A percentile compares a stretch with the other conserved stretches of the same genome.
Evolutionary conservation across 2,888 invertebrate genomes (phyloP).

Genomic region (Trisateles emortualis): DNA sequence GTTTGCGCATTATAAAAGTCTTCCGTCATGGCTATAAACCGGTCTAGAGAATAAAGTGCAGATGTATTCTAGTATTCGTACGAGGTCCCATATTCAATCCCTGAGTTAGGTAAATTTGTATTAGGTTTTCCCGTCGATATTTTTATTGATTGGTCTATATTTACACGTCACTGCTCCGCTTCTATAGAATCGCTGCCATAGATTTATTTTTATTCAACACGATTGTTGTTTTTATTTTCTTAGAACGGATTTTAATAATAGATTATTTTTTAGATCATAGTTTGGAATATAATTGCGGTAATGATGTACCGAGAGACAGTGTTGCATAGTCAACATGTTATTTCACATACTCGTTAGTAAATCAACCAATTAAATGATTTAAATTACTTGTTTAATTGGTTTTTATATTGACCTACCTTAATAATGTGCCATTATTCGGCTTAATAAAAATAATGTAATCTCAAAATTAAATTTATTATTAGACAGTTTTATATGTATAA

Average conservation of each 20-base stretch:
- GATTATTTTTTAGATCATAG: neutral
- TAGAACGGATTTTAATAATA: neutral
- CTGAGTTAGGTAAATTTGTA: too few relatives aligned
- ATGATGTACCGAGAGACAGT: neutral
- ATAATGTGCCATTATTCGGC: constrained; percentile 42
- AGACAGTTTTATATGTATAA: neutral
- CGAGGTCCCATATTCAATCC: too few relatives aligned
- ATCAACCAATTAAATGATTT: neutral
- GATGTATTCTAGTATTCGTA: too few relatives aligned
- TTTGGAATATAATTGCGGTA: neutral
- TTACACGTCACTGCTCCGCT: neutral
- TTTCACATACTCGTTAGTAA: neutral
- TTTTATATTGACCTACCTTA: neutral
- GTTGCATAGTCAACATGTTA: neutral
- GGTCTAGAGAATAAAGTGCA: too few relatives aligned
- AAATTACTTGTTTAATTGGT: neutral
- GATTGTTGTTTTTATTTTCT: neutral
- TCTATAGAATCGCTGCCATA: neutral
- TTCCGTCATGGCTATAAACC: too few relatives aligned
- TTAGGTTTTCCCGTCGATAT: too few relatives aligned
- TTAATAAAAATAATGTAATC: constrained; percentile 15
- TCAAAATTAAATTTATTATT: constrained; percentile 1
- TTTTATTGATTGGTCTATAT: too few relatives aligned
- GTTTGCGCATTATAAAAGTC: too few relatives aligned
- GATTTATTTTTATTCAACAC: neutral